Conservation (phyloP, 2,888 invertebrate genomes). For the Theretra japonica region DNA sequence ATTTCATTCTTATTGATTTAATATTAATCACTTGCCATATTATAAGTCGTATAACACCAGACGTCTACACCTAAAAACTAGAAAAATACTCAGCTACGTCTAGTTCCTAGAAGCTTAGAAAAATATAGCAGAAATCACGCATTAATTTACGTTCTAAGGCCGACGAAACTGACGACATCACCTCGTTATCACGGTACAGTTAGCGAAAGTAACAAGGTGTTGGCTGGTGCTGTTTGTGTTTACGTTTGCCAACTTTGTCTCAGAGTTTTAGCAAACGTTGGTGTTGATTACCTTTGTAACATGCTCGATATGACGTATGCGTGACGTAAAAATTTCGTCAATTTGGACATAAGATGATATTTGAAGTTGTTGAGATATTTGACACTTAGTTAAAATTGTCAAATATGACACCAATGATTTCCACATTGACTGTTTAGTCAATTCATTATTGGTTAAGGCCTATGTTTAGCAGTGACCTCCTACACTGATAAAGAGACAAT, state of each 20-base stretch:
- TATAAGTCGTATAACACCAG: not conserved
- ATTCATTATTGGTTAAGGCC: too few species aligned
- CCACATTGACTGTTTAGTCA: too few species aligned
- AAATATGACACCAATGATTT: too few species aligned
- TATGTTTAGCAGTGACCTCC: too few species aligned
- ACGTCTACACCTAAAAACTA: not conserved
- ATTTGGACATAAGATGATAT: too few species aligned
- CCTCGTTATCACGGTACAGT: slow-evolving; percentile 52
- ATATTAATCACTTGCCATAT: too few species aligned
- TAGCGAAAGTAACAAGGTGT: slow-evolving; percentile 47
- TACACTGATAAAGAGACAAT: too few species aligned
- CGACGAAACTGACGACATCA: slow-evolving; percentile 36
- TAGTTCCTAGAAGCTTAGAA: not conserved
- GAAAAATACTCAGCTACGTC: not conserved
- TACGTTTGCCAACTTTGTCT: not conserved
- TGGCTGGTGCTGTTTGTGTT: not conserved
- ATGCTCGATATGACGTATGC: not conserved
- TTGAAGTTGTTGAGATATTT: too few species aligned
- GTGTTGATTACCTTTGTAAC: not conserved
- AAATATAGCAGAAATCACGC: not conserved
- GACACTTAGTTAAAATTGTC: too few species aligned
- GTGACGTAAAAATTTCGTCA: too few species aligned
- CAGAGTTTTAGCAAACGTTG: not conserved
- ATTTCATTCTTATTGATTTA: too few species aligned
- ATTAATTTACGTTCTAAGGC: not conserved